Conservation (phyloP, 2,797 vertebrate species). For the Phoebastria nigripes region DNA sequence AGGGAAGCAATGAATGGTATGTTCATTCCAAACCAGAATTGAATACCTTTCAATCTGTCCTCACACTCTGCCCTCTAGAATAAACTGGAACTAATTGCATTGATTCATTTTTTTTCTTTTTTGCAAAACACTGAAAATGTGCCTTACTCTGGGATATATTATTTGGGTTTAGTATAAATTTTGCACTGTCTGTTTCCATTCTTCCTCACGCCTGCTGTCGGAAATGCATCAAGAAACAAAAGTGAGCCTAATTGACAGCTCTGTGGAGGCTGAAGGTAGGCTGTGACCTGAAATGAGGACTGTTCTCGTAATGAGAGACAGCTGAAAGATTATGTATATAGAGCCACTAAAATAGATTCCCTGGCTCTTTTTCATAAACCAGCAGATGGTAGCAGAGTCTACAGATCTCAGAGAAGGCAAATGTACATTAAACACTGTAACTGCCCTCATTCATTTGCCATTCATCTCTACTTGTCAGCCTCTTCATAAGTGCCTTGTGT, state of each 20-base stretch:
- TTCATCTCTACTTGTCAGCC: constrained; percentile 45
- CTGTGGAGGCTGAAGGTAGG: constrained; percentile 20
- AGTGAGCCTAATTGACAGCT: constrained; percentile 24
- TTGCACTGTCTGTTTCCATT: not conserved
- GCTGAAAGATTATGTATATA: constrained; percentile 18
- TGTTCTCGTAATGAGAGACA: constrained; percentile 24
- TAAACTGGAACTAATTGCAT: not conserved
- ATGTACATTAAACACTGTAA: not conserved
- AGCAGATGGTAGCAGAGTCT: constrained; percentile 76
- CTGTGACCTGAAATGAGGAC: constrained; percentile 26
- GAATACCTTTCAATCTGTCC: not conserved
- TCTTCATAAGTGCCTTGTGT: constrained; percentile 25
- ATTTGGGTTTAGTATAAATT: not conserved
- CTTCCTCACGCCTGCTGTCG: not conserved
- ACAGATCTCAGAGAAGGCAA: not conserved
- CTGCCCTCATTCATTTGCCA: constrained; percentile 25
- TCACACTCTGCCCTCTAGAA: not conserved
- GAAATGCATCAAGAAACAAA: constrained; percentile 15
- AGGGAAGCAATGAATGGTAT: not conserved
- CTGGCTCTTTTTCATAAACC: constrained; percentile 46
- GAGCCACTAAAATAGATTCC: constrained; percentile 14
- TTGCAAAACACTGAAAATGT: not conserved
- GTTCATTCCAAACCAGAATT: not conserved
- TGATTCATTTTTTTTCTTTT: not conserved
- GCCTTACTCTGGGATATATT: not conserved